Percentiles rank a stretch among this genome's conserved stretches.
Conservation (phyloP, 1,140 invertebrate genomes). For the Cryptotermes secundus region DNA sequence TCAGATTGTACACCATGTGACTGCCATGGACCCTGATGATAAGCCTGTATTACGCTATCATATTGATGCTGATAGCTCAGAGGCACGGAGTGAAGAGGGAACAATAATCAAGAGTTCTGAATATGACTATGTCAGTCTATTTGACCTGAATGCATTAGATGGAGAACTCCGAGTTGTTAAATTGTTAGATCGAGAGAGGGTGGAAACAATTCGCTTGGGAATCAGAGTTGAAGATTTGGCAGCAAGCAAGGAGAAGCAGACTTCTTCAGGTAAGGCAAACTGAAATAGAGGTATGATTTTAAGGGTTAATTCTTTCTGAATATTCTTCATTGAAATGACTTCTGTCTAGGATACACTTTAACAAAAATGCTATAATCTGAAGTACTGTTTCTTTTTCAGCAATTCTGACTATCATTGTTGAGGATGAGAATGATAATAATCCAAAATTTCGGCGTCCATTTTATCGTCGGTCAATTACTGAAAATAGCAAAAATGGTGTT, state of each 20-base stretch:
- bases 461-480: slow-evolving; percentile 77
- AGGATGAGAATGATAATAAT: slow-evolving; percentile 91
- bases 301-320: neutral
- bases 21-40: slow-evolving; percentile 78
- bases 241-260: slow-evolving; percentile 70
- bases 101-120: slow-evolving; percentile 66
- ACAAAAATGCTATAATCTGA: slow-evolving; percentile 12
- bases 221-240: slow-evolving; percentile 83
- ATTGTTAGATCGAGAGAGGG: slow-evolving; percentile 77
- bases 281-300: neutral
- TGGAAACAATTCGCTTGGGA: slow-evolving; percentile 75
- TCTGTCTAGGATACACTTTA: neutral
- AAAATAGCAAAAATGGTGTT: slow-evolving; percentile 85
- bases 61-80: slow-evolving; percentile 67
- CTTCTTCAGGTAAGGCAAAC: slow-evolving; percentile 58
- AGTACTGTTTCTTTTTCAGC: slow-evolving; percentile 50
- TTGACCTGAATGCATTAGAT: slow-evolving; percentile 73
- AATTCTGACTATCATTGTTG: slow-evolving; percentile 71
- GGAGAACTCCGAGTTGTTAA: slow-evolving; percentile 67
- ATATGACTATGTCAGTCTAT: slow-evolving; percentile 68
- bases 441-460: slow-evolving; percentile 78
- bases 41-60: slow-evolving; percentile 72
- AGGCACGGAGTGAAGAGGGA: slow-evolving; percentile 79
- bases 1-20: slow-evolving; percentile 63
- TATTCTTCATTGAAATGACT: neutral